A percentile compares a stretch with the other conserved stretches of the same genome.
Evolutionary conservation across 2,888 invertebrate species (phyloP).

Genomic region (Biston betularia): DNA sequence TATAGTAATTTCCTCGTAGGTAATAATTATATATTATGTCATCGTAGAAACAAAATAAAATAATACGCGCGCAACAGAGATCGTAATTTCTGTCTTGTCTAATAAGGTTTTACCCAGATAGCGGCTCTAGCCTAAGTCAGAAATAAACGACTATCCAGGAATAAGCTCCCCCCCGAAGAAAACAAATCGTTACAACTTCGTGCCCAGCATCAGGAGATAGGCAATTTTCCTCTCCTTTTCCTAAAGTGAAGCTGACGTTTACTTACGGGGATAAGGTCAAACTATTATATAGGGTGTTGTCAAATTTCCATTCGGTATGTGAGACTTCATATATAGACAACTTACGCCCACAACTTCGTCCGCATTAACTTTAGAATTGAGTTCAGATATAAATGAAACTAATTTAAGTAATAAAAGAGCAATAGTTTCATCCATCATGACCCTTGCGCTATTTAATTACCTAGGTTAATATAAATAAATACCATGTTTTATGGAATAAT

Average conservation of each 20-base stretch:
- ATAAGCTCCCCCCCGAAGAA: conserved; percentile 19
- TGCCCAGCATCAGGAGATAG: conserved; percentile 22
- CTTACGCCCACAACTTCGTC: no score
- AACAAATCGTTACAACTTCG: conserved; percentile 32
- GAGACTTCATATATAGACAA: no score
- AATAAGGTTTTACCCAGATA: conserved; percentile 6
- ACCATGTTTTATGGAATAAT: no score
- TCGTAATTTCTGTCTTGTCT: conserved; percentile 9
- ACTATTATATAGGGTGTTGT: conserved; percentile 1
- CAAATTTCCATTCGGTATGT: neutral
- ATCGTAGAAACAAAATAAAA: neutral
- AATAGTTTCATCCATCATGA: no score
- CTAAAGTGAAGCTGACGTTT: conserved; percentile 17
- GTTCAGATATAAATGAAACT: no score
- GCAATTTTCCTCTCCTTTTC: conserved; percentile 22
- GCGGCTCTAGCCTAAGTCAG: neutral
- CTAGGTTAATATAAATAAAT: no score
- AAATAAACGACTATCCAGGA: conserved; percentile 12
- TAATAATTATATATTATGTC: no score
- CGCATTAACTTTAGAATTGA: no score
- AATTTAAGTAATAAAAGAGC: no score
- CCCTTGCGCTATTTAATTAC: no score
- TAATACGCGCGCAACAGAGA: neutral
- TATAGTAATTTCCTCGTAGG: neutral
- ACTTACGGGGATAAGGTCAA: conserved; percentile 22